Conservation (phyloP, 2,888 invertebrate genomes). For the Lasioglossum marginatum region DNA sequence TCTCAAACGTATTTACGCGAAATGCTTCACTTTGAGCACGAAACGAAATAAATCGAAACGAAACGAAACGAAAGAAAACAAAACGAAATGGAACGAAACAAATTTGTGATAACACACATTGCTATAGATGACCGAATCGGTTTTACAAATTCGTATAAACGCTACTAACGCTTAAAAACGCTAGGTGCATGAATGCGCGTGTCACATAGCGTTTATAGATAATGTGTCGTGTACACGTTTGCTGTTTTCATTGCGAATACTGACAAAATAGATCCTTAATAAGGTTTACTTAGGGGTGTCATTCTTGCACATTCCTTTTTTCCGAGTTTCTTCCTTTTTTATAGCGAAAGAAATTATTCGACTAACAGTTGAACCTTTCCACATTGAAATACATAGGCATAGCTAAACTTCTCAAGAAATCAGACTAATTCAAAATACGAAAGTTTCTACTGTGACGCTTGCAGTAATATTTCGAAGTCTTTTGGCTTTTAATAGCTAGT, state of each 20-base stretch:
- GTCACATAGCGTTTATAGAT: slow-evolving; percentile 15
- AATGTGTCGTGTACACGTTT: slow-evolving; percentile 21
- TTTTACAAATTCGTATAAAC: slow-evolving; percentile 34
- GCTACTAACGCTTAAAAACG: slow-evolving; percentile 15
- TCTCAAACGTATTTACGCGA: slow-evolving; percentile 11
- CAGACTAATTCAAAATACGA: slow-evolving; percentile 9
- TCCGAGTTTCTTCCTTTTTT: slow-evolving; percentile 56
- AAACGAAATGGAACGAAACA: slow-evolving; percentile 17
- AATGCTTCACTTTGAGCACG: slow-evolving; percentile 17
- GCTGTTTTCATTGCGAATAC: slow-evolving; percentile 36
- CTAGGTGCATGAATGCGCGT: neutral
- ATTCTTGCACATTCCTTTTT: slow-evolving; percentile 76
- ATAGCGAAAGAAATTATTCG: neutral
- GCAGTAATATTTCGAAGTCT: slow-evolving; percentile 13
- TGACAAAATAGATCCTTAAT: slow-evolving; percentile 49
- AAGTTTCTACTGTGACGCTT: slow-evolving; percentile 40
- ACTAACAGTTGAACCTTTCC: neutral
- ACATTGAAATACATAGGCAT: slow-evolving; percentile 13
- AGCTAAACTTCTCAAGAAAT: slow-evolving; percentile 9
- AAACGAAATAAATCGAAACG: neutral
- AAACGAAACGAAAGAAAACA: slow-evolving; percentile 2
- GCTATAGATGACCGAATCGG: slow-evolving; percentile 20
- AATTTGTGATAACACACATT: slow-evolving; percentile 23
- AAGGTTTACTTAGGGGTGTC: slow-evolving; percentile 69
- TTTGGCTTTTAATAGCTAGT: slow-evolving; percentile 29